Conservation (phyloP, 1,140 invertebrate genomes). For the Pristionchus pacificus region DNA sequence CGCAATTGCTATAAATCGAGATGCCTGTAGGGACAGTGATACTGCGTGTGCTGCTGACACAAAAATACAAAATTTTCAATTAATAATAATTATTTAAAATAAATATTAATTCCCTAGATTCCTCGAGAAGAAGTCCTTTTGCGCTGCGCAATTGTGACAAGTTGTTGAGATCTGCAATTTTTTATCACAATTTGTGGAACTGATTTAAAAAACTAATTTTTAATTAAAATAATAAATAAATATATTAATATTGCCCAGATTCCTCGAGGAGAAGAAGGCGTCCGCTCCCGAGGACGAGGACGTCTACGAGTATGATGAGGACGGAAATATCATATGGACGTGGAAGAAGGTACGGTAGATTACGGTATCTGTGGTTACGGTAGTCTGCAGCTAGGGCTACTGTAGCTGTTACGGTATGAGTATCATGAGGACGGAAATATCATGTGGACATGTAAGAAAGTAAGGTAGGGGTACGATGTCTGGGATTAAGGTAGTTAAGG, state of each 20-base stretch:
- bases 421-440: conserved; percentile 64
- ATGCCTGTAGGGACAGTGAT: no score
- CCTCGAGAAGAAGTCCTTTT: neutral
- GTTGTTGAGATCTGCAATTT: neutral
- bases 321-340: conserved; percentile 62
- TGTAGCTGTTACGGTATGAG: no score
- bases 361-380: no score
- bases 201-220: conserved; percentile 13
- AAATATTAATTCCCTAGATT: neutral
- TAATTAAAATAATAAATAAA: no score
- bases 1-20: no score
- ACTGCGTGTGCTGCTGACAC: no score
- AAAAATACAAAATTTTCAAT: no score
- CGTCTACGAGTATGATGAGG: conserved; percentile 62
- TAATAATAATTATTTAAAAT: no score
- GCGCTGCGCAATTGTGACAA: neutral
- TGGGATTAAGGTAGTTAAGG: no score
- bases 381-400: no score
- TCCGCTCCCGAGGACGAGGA: conserved; percentile 58
- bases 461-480: no score
- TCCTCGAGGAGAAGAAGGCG: conserved; percentile 61
- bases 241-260: conserved; percentile 40
- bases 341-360: conserved; percentile 60
- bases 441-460: conserved; percentile 60
- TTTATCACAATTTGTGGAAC: neutral